Conservation (phyloP, 2,797 vertebrate species). For the Acanthurus lineatus region DNA sequence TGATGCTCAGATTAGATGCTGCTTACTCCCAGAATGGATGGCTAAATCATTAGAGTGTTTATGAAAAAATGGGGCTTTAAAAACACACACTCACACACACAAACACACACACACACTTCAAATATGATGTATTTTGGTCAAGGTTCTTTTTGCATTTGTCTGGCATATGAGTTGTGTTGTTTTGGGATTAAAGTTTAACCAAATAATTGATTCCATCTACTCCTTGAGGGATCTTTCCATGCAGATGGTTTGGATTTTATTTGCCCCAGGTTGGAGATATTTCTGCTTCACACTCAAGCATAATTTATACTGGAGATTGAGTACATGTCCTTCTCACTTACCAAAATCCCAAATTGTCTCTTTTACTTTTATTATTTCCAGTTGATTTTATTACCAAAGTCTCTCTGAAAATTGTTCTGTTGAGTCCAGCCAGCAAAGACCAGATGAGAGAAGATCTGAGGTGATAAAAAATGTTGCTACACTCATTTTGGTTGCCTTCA, state of each 20-base stretch:
- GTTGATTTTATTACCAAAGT: neutral
- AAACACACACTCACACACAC: neutral
- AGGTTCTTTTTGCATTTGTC: neutral
- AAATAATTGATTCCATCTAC: constrained; percentile 4
- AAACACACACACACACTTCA: neutral
- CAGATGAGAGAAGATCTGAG: neutral
- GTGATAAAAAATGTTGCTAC: neutral
- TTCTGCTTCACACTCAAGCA: neutral
- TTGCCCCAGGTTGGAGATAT: neutral
- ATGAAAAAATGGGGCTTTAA: constrained; percentile 5
- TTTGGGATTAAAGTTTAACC: constrained; percentile 5
- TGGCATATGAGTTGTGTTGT: neutral
- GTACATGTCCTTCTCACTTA: no score
- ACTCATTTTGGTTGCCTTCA: neutral
- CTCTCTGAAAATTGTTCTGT: neutral
- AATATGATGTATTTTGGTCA: neutral
- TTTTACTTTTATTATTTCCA: neutral
- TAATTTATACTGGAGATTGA: neutral
- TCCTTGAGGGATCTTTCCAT: neutral
- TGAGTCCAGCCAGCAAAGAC: neutral
- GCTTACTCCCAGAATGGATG: constrained; percentile 45
- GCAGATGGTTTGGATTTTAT: constrained; percentile 7
- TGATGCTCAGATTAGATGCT: constrained; percentile 65
- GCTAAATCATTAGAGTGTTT: constrained; percentile 28
- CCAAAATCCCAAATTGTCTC: neutral